Conservation (phyloP, 1,140 invertebrate species). For the Homalodisca vitripennis region DNA sequence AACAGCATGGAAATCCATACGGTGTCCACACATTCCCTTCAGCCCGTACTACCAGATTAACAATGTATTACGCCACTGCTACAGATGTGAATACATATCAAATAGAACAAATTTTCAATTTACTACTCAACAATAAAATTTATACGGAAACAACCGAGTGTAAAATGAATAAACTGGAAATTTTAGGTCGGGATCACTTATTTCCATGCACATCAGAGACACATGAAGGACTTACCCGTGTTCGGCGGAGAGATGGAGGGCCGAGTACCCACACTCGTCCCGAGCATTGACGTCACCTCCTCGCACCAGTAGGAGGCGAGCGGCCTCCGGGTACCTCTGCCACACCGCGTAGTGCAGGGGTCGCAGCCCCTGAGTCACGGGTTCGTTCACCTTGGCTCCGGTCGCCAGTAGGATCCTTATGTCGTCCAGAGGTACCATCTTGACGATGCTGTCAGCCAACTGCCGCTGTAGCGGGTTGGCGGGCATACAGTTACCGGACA, state of each 20-base stretch:
- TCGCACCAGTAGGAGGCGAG: constrained; percentile 69
- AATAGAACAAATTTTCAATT: too few species aligned
- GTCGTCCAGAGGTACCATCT: constrained; percentile 82
- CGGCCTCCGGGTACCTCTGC: constrained; percentile 78
- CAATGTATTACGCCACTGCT: too few species aligned
- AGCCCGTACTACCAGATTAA: too few species aligned
- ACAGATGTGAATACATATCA: too few species aligned
- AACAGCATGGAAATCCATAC: too few species aligned
- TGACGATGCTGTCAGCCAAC: constrained; percentile 85
- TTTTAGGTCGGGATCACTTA: too few species aligned
- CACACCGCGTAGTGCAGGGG: constrained; percentile 93
- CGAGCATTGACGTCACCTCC: constrained; percentile 80
- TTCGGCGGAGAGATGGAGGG: constrained; percentile 82
- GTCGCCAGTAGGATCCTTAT: constrained; percentile 80
- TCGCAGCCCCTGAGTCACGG: constrained; percentile 75
- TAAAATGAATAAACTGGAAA: too few species aligned
- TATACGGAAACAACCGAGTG: too few species aligned
- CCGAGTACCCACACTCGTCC: constrained; percentile 89
- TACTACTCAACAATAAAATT: too few species aligned
- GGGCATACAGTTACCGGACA: not conserved
- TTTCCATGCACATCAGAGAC: too few species aligned
- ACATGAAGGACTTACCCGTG: constrained; percentile 60
- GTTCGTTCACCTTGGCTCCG: constrained; percentile 78
- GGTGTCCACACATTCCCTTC: too few species aligned
- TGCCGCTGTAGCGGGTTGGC: constrained; percentile 70